Evolutionary conservation across 2,888 invertebrate species (phyloP), one percentile per base, ranked within the genome.

Genomic region (Tolmerus cingulatus): DNA sequence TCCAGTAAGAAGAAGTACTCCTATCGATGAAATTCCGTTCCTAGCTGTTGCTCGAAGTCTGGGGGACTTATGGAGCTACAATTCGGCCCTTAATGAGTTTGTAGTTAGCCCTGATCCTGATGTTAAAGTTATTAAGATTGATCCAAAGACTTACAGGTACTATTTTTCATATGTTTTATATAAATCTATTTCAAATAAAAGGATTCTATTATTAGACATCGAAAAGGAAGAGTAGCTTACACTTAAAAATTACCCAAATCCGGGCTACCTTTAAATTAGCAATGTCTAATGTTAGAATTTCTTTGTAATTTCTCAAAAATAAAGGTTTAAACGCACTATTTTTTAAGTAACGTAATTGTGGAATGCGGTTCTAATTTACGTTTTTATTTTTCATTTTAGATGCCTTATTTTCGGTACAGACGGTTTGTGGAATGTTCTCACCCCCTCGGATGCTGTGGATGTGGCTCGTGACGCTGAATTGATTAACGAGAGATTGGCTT

Each of bases 101-200:
- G 96, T 98, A 23, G 99, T 99, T n/a, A 98, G 98, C 43, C 99
- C 99, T 0, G 98, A 98, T 92, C 99, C 99, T 0, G 99, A 99
- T 93, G 97, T 98, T 14, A 95, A 95, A 88, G 98, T 98, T 1
- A 93, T 97, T 88, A 94, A 95, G 89, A 96, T 98, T 89, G 96
- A 98, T 92, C 95, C 97, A 16, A 94, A 95, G 84, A 95, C 94
- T 89, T 96, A 95, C 91, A 93, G 94, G 95, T 94, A 90, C 91
- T 46, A 46, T 14, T 14, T 14, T 46, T 46, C 4, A 8, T 46
- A 14, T 16, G 43, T 43, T 43, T 2, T 43, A 43, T 43, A 43
- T 43, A 43, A 43, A 43, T 43, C 1, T 12, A 40, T 40, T 40
- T 40, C 0, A 40, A 40, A 40, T 12, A 40, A 40, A 40, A 8